phyloP scores from a whole-genome alignment of 1,140 invertebrate species.

The Chelonus insularis region DNA sequence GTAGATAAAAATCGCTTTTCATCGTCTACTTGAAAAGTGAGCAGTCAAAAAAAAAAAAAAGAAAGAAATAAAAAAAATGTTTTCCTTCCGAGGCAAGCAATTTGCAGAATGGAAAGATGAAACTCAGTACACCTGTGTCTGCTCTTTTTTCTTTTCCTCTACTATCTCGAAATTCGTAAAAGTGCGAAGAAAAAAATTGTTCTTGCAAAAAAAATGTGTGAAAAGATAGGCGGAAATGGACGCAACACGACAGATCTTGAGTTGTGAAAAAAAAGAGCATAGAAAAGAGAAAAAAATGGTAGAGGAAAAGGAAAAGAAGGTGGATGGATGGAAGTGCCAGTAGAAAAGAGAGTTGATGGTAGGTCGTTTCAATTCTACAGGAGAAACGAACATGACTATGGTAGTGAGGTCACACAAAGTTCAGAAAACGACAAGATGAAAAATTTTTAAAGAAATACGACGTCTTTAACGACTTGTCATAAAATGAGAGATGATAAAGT shows the following conservation, averaged over 20 bases:
- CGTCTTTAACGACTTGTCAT: not conserved
- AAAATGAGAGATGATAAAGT: not conserved
- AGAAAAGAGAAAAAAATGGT: constrained; percentile 1
- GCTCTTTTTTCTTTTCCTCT: not conserved
- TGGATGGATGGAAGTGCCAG: constrained; percentile 8
- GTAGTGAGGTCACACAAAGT: not conserved
- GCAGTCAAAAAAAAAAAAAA: not conserved
- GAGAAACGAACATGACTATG: constrained; percentile 6
- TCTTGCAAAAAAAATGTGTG: not conserved
- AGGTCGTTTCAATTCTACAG: constrained; percentile 3
- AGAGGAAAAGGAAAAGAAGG: constrained; percentile 8
- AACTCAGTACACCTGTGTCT: constrained; percentile 5
- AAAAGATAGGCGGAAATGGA: constrained; percentile 2
- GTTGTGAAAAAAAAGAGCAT: constrained; percentile 5
- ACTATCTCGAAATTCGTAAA: not conserved
- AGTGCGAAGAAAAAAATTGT: not conserved
- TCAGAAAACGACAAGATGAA: constrained; percentile 1
- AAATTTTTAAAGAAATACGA: not conserved
- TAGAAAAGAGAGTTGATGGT: constrained; percentile 6
- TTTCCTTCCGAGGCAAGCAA: not conserved
- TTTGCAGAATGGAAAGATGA: constrained; percentile 7
- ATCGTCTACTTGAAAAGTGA: not conserved
- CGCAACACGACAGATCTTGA: constrained; percentile 1
- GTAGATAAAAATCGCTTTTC: no score
- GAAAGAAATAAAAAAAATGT: not conserved